Conservation (phyloP, 2,797 vertebrate species). For the Diglossa cyanea region DNA sequence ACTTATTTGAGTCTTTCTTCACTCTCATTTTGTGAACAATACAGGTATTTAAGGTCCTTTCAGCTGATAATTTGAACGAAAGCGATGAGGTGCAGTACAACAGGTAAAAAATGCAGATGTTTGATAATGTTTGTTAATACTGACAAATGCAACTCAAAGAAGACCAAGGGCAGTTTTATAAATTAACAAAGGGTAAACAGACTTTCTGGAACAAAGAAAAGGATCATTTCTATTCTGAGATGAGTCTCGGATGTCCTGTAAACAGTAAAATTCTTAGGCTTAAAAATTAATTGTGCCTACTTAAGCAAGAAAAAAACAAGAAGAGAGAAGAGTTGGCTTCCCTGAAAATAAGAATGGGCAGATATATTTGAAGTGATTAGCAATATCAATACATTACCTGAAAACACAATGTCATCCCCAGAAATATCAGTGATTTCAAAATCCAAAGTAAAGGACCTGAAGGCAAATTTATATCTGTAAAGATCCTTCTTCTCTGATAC, state of each 20-base stretch:
- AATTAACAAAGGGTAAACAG: not conserved
- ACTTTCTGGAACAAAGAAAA: not conserved
- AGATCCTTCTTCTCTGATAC: conserved; percentile 69
- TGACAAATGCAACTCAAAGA: not conserved
- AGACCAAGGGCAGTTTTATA: not conserved
- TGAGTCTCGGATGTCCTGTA: not conserved
- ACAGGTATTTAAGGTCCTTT: not conserved
- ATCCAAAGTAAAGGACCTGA: conserved; percentile 73
- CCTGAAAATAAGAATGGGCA: not conserved
- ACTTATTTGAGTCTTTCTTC: not conserved
- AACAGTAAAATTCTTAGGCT: not conserved
- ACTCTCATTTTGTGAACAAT: not conserved
- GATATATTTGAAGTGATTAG: not conserved
- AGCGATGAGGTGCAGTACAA: not conserved
- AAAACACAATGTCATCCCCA: conserved; percentile 39
- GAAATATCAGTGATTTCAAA: conserved; percentile 30
- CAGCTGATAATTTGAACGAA: not conserved
- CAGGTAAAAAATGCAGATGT: not conserved
- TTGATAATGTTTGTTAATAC: not conserved
- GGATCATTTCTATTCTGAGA: not conserved
- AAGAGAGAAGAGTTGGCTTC: not conserved
- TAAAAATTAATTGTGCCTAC: not conserved
- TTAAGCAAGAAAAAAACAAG: not conserved
- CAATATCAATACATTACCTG: conserved; percentile 63
- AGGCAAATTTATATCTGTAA: conserved; percentile 72